Evolutionary conservation across 2,113 vertebrate species (phyloP), one percentile per base, ranked within the genome.

Genomic region (Spermophilus dauricus): DNA sequence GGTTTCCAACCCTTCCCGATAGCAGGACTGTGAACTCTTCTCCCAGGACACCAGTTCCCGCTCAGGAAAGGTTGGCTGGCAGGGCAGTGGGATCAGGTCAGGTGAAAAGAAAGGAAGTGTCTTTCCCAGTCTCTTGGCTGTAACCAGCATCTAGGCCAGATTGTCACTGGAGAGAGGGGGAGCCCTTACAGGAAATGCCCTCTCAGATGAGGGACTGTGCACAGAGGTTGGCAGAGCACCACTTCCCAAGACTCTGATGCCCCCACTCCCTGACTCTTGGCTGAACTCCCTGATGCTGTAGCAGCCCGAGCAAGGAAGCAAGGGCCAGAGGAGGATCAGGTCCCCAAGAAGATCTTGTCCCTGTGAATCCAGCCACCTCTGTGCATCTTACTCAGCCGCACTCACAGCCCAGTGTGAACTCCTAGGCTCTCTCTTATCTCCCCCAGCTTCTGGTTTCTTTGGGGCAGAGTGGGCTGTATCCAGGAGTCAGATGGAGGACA

Each of bases 331-430:
- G 78, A 48, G 26, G 24, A 73, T 13, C 9, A 39, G 8, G 53
- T 34, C 20, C 65, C 75, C 20, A 6, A 70, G 77, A 51, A 42
- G 22, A 67, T 58, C 56, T 58, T 8, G 14, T 4, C 10, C 22
- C 56, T 20, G 2, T 45, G 95, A 63, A 53, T 61, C 12, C 24
- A 89, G 45, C 28, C 51, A 39, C 39, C 30, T 45, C 30, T 8
- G 1, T 16, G 26, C 37, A 26, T 28, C 82, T 80, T 9, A 1
- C 42, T 26, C 8, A 42, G 58, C 32, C 32, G 2, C 67, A 42
- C n/a, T 10, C 0, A 45, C 72, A 87, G 34, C 9, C 51, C 14
- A 1, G 0, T 2, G 1, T 5, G 56, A 45, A 37, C 28, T 72
- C 22, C 86, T 24, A 42, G 24, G 0, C 0, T n/a, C 12, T 58